Base-by-base conservation (phyloP, 1,140 invertebrate species). In the Protaetia brevitarsis region DNA sequence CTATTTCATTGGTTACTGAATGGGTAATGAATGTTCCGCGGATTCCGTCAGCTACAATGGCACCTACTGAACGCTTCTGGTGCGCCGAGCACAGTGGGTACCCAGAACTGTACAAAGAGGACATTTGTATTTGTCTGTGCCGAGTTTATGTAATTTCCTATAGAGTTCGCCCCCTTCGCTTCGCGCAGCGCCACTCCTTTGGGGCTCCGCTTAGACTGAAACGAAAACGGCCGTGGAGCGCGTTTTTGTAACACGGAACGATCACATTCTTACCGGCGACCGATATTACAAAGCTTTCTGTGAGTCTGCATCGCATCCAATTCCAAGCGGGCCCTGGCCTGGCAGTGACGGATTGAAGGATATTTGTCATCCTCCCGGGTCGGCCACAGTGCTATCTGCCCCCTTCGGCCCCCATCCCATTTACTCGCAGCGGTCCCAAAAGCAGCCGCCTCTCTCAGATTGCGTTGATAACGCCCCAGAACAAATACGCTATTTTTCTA, bases 121-220 rank as follows among this genome's bases (percentile, higher is more conserved):
- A 74, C 77, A 78, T 78, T 78, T 78, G 76, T 78, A 78, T 77
- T 77, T 77, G 77, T 78, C 77, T 77, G 74, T 76, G 75, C 73
- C 73, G 76, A 79, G 77, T 79, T 79, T 79, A 79, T 78, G 77
- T 79, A 79, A 79, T 79, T 79, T 79, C 77, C 77, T 78, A 78
- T 78, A 78, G 77, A 78, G 76, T 77, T 73, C 70, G 70, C 68
- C 72, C 71, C 69, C 66, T 57, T 66, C 69, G 68, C 69, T 68
- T 45, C 59, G 16, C 74, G 66, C 66, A 65, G 69, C 69, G 57
- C 58, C 66, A 63, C 69, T 70, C 71, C 71, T 66, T 63, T 73
- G 74, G 73, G 72, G 73, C 36, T 21, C 28, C 41, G 67, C 37
- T 75, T 68, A 77, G 77, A 77, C 65, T 72, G 76, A 74, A 70